Evolutionary conservation across 1,140 invertebrate genomes (phyloP).

Genomic region (honey bee (Apis mellifera)): DNA sequence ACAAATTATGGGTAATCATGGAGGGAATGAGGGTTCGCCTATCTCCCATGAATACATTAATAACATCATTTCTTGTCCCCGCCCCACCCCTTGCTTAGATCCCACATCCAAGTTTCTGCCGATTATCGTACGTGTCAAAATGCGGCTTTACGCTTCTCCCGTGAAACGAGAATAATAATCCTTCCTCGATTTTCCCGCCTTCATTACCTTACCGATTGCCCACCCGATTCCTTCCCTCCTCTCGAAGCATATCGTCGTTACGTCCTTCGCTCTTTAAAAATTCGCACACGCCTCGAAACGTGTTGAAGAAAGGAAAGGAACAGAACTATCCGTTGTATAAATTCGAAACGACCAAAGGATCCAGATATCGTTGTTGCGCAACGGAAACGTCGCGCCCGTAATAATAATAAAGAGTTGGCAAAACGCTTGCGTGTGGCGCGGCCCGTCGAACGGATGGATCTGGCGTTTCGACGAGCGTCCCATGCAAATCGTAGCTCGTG

Average conservation of each 20-base stretch:
- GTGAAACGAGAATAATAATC: not conserved
- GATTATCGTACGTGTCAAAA: constrained; percentile 72
- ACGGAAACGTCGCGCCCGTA: not conserved
- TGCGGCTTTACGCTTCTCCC: constrained; percentile 52
- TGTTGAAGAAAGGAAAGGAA: too few species aligned
- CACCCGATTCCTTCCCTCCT: not conserved
- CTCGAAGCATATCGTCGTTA: too few species aligned
- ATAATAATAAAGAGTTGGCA: constrained; percentile 7
- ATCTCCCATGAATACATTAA: constrained; percentile 73
- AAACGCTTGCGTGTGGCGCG: not conserved
- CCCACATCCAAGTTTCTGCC: constrained; percentile 49
- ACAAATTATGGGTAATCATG: constrained; percentile 72
- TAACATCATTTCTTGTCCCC: constrained; percentile 63
- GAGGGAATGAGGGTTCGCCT: constrained; percentile 66
- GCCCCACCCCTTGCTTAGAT: constrained; percentile 16
- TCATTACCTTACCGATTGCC: too few species aligned
- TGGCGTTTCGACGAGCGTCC: not conserved
- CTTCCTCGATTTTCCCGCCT: not conserved
- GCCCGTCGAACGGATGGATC: not conserved
- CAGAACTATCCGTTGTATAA: too few species aligned
- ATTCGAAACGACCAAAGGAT: not conserved
- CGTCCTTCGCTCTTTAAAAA: too few species aligned
- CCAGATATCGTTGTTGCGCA: not conserved
- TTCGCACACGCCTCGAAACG: too few species aligned
- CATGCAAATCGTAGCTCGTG: constrained; percentile 29